Conservation (phyloP, 2,113 vertebrate species). For the Xiphorhynchus elegans region DNA sequence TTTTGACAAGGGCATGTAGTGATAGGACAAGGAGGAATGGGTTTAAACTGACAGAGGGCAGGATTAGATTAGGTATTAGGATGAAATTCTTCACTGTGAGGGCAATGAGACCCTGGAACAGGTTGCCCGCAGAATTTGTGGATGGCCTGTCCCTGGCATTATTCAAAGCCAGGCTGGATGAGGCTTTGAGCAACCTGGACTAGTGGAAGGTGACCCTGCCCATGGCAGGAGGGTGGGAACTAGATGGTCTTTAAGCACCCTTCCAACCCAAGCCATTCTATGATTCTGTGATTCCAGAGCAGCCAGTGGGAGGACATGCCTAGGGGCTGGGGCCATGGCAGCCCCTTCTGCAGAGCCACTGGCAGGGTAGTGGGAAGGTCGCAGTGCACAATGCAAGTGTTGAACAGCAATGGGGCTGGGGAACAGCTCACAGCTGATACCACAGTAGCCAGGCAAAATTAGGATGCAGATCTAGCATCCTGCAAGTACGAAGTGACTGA, state of each 20-base stretch:
- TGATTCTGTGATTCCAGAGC: neutral
- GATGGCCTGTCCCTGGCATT: neutral
- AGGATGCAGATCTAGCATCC: neutral
- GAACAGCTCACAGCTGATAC: accelerated
- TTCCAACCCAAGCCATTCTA: accelerated
- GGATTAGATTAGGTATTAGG: neutral
- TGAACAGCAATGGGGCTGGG: neutral
- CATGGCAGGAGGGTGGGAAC: accelerated
- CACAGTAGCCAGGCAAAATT: accelerated
- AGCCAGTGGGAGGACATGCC: neutral
- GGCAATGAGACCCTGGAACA: neutral
- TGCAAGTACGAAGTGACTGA: neutral
- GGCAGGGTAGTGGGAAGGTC: neutral
- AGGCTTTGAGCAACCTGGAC: neutral
- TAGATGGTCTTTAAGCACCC: neutral
- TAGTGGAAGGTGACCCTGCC: neutral
- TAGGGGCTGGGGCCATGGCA: neutral
- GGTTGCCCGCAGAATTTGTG: neutral
- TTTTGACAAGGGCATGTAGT: accelerated
- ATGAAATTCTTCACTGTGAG: neutral
- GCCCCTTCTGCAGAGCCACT: neutral
- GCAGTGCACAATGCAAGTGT: neutral
- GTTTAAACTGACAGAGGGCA: neutral
- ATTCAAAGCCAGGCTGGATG: neutral
- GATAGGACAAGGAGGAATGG: neutral